Evolutionary conservation across 2,888 invertebrate genomes (phyloP), one percentile per base, ranked within the genome.

Genomic region (Leucoptera coffeella): DNA sequence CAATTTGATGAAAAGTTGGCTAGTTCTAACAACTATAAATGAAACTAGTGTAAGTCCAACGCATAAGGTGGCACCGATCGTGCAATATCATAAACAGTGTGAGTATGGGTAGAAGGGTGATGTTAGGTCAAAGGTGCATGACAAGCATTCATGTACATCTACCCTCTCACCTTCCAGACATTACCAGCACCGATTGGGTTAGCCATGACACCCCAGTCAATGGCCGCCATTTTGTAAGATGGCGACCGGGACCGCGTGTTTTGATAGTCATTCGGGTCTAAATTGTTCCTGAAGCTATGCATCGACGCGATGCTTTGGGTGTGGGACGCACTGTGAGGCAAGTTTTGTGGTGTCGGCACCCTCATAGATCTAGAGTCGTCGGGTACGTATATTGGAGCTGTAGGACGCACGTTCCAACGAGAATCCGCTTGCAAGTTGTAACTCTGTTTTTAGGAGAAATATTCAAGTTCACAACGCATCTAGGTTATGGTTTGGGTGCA

Each of bases 81-180:
- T n/a, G n/a, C n/a, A n/a, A n/a, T n/a, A n/a, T n/a, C n/a, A n/a
- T n/a, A n/a, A n/a, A n/a, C n/a, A n/a, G n/a, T n/a, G n/a, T n/a
- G n/a, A n/a, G n/a, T n/a, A n/a, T n/a, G n/a, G n/a, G n/a, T n/a
- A n/a, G n/a, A n/a, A n/a, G n/a, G n/a, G n/a, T n/a, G n/a, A n/a
- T n/a, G n/a, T n/a, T 38, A 48, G 50, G 47, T 45, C 46, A 48
- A 52, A 37, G 17, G 23, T 23, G 28, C 23, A 47, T 45, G 38
- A 42, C 41, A 42, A 51, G 52, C 49, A n/a, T 51, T 28, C 36
- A 42, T 43, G 34, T 38, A 50, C 48, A 50, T 58, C 69, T 64
- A 60, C 51, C 61, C 67, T 67, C 71, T 71, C 71, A 72, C 72
- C 72, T 72, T 72, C 72, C 72, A 72, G 32, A 60, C 53, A 42